Evolutionary conservation across 2,113 vertebrate genomes (phyloP).

Genomic region (Heliornis fulica): DNA sequence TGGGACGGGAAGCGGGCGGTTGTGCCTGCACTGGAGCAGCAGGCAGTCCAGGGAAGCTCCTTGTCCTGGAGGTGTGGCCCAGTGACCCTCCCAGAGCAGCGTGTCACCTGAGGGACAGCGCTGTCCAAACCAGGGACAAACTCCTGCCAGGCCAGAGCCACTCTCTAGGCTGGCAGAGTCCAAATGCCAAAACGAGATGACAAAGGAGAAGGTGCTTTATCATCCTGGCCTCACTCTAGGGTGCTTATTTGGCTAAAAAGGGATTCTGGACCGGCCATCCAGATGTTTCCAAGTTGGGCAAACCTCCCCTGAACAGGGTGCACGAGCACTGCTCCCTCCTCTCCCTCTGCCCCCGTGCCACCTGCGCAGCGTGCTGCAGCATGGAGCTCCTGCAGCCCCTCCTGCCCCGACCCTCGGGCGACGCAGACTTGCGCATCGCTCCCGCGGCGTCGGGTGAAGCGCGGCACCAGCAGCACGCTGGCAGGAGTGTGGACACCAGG

Average conservation of each 20-base stretch:
- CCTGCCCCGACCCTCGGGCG: too few relatives aligned
- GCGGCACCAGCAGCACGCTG: accelerated
- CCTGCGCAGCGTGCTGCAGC: accelerated
- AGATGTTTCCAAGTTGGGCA: too few relatives aligned
- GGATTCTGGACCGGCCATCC: not conserved
- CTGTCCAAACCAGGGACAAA: not conserved
- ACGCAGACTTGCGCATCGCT: too few relatives aligned
- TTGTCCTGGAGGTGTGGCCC: not conserved
- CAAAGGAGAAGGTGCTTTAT: not conserved
- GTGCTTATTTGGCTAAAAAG: too few relatives aligned
- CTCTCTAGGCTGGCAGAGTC: not conserved
- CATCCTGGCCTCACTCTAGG: too few relatives aligned
- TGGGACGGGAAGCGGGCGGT: accelerated
- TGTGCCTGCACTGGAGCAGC: accelerated
- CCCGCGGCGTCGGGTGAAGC: not conserved
- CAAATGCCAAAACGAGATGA: not conserved
- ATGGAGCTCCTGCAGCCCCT: not conserved
- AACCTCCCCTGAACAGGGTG: too few relatives aligned
- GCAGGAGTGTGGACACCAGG: accelerated
- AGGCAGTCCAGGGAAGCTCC: not conserved
- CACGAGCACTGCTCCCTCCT: not conserved
- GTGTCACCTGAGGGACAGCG: not conserved
- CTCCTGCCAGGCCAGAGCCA: not conserved
- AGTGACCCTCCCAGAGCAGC: not conserved
- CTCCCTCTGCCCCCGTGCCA: not conserved